Percentiles rank a stretch among this genome's conserved stretches.
Evolutionary conservation across 2,888 invertebrate species (phyloP).

Genomic region (Cybosia mesomella): DNA sequence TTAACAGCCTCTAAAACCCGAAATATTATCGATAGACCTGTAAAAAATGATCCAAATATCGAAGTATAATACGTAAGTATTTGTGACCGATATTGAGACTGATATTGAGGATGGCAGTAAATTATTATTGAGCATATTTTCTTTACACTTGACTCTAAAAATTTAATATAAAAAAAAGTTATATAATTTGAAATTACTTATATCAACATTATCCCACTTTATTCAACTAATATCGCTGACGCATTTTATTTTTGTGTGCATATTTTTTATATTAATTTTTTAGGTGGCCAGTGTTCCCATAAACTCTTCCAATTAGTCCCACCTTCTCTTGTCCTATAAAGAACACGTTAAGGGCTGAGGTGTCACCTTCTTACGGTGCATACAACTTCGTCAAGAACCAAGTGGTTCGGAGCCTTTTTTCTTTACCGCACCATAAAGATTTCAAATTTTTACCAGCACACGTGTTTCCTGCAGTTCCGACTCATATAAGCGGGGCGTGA

Average conservation of each 20-base stretch:
- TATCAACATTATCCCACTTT: background rate
- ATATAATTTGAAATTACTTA: background rate
- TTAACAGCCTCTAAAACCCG: constrained; percentile 16
- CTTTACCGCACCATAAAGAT: too few relatives aligned
- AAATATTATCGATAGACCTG: constrained; percentile 7
- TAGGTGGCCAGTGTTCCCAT: too few relatives aligned
- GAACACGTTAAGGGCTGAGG: too few relatives aligned
- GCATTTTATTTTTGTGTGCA: background rate
- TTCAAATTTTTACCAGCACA: too few relatives aligned
- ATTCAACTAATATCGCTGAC: background rate
- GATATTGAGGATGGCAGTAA: constrained; percentile 10
- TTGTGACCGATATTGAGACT: background rate
- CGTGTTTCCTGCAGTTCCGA: too few relatives aligned
- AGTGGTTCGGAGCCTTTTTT: too few relatives aligned
- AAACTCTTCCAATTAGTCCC: too few relatives aligned
- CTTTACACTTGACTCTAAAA: background rate
- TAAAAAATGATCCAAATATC: constrained; percentile 10
- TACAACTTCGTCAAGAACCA: too few relatives aligned
- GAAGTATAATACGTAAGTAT: background rate
- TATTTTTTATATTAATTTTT: background rate
- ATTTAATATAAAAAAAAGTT: background rate
- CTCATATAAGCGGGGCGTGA: too few relatives aligned
- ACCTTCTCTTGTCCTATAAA: too few relatives aligned
- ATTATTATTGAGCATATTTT: constrained; percentile 6
- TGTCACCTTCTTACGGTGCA: too few relatives aligned